Evolutionary conservation across 1,140 invertebrate genomes (phyloP), one percentile per base, ranked within the genome.

Genomic region (Oedothorax gibbosus): DNA sequence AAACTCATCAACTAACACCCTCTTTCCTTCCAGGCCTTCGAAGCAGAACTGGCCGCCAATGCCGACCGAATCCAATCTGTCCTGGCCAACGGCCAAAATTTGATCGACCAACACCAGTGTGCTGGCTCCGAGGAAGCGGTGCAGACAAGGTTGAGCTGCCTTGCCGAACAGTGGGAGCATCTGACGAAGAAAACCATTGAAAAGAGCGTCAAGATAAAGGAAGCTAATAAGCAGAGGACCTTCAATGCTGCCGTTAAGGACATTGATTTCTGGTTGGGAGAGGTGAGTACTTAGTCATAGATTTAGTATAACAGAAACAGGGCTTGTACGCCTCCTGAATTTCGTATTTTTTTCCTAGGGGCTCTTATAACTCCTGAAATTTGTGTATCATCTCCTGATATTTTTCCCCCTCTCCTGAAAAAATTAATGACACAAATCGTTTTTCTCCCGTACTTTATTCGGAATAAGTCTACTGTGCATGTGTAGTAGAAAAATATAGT

Each of bases 201-300:
- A 90, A 99, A 99, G 91, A 98, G 96, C 15, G 93, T 85, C 98
- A 98, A 99, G 91, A 91, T 99, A 86, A 99, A 99, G 90, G 98
- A 99, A 90, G 99, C 99, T 7, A 99, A 99, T 90, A 97, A 99
- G 89, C 98, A 99, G 90, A 93, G 98, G 75, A 98, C 97, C 0
- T 99, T 99, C 91, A 99, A 99, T 91, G 99, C 99, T 85, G 98
- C 98, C 54, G 97, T 99, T 54, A 99, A 99, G 90, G 99, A 99
- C 92, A 94, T 99, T 86, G 99, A 99, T 91, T 99, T 99, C 91
- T 99, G 99, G 99, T 93, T 99, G 51, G 98, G 97, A 86, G 98
- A 99, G 93, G 97, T 99, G 68, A 72, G 87, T 85, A 49, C 6
- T 11, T 35, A 20, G 20, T 20, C n/a, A 20, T 65, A 14, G n/a